Base-by-base conservation (phyloP, 2,888 invertebrate species). In the Epinotia demarniana region DNA sequence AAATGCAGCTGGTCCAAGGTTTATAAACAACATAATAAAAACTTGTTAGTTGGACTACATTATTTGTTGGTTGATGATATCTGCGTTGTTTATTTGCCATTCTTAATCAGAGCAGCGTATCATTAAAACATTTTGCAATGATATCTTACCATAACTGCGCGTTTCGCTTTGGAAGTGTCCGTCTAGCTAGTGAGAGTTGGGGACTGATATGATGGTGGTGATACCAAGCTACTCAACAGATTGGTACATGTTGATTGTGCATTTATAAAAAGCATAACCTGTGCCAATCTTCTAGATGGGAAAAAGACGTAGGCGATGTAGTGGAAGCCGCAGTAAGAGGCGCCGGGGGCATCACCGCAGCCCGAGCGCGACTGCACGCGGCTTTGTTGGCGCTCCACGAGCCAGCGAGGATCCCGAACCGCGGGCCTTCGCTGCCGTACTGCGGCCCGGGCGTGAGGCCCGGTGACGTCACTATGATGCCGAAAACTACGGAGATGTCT, bases 341-440 rank as follows among this genome's bases (percentile, higher is more conserved):
- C 2, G 93, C 93, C 0, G 92, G 91, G 2, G 93, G 93, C 46
- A 87, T 93, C 73, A 87, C 87, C 5, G 92, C 90, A 0, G 93
- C 93, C 0, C 80, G 92, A 0, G 93, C 93, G 23, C 86, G 93
- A 0, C 85, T 94, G 0, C 93, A 94, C 75, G 93, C 93, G 0
- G 93, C 93, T 0, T 81, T 94, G 8, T 82, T 92, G 13, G 92
- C 93, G 0, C 82, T 93, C 3, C 92, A 90, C 80, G 90, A 89
- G 75, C 85, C 89, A 0, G 85, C 84, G 8, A 83, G 85, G 46
- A 82, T 87, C 61, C 90, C 92, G 55, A 94, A 94, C 82, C 86
- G 93, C 1, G 95, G 94, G 19, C 95, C 95, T 19, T 93, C 95
- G 78, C 91, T 95, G 72, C 95, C 95, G 77, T 95, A 95, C 87